Evolutionary conservation across 2,797 vertebrate genomes (phyloP).

Genomic region (Cottoperca gobio): DNA sequence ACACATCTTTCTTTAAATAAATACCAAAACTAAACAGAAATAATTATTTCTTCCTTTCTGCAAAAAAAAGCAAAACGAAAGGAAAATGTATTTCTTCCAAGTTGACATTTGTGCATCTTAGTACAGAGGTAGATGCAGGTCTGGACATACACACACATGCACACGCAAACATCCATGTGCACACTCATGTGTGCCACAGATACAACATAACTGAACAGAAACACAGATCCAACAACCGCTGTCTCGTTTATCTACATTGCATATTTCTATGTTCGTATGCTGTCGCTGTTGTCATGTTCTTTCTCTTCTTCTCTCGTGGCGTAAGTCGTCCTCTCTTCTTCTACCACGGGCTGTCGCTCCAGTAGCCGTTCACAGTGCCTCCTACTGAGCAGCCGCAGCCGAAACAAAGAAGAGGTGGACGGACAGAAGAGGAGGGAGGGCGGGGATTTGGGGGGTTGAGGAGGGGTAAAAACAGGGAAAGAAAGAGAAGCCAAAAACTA

Average conservation of each 20-base stretch:
- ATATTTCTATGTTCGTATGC: constrained; percentile 67
- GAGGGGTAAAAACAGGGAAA: constrained; percentile 73
- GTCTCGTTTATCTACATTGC: constrained; percentile 71
- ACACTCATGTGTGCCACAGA: constrained; percentile 25
- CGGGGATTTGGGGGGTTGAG: constrained; percentile 3
- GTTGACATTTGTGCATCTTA: constrained; percentile 58
- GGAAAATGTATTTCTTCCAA: constrained; percentile 18
- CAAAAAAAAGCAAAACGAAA: constrained; percentile 16
- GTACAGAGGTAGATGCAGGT: constrained; percentile 75
- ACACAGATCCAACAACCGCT: constrained; percentile 46
- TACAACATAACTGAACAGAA: constrained; percentile 44
- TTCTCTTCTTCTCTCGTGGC: constrained; percentile 48
- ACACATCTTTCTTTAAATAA: neutral
- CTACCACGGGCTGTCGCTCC: constrained; percentile 88
- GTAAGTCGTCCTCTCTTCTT: constrained; percentile 65
- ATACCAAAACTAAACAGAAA: constrained; percentile 2
- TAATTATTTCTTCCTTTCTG: neutral
- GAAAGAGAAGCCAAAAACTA: constrained; percentile 83
- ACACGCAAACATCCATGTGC: constrained; percentile 7
- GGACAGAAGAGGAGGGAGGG: constrained; percentile 56
- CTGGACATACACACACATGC: constrained; percentile 26
- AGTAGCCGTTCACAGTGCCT: constrained; percentile 86
- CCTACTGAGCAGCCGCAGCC: constrained; percentile 78
- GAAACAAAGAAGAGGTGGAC: constrained; percentile 74
- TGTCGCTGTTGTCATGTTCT: constrained; percentile 50